Evolutionary conservation across 2,888 invertebrate genomes (phyloP).

Genomic region (Ditula angustiorana): DNA sequence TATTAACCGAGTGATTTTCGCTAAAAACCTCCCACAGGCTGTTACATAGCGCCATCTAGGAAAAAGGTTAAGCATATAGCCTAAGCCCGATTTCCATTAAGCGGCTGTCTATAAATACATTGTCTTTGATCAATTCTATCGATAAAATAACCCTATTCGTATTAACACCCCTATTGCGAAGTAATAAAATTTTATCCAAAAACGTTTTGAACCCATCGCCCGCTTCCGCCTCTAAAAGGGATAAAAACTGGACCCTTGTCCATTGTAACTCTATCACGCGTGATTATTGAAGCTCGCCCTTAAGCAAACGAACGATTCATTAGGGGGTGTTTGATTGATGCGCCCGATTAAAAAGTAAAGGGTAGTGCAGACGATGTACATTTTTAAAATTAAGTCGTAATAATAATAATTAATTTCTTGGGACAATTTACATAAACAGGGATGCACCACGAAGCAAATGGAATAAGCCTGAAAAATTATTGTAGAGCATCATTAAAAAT

Average conservation of each 20-base stretch:
- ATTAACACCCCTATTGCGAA: neutral
- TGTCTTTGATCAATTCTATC: neutral
- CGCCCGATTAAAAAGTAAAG: slow-evolving; percentile 64
- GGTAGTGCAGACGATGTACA: slow-evolving; percentile 44
- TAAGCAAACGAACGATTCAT: slow-evolving; percentile 70
- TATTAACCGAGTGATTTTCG: no score
- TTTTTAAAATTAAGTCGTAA: neutral
- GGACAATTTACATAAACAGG: no score
- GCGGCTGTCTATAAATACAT: neutral
- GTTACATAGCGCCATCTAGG: no score
- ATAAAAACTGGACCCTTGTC: slow-evolving; percentile 56
- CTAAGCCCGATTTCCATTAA: no score
- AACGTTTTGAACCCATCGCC: slow-evolving; percentile 3
- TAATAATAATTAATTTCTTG: no score
- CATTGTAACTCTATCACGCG: slow-evolving; percentile 65
- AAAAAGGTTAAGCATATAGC: no score
- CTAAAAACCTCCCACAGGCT: no score
- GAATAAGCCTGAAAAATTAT: no score
- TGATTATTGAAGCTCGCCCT: slow-evolving; percentile 70
- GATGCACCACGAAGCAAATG: no score
- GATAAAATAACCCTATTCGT: neutral
- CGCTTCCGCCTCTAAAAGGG: slow-evolving; percentile 32
- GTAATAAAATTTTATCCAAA: slow-evolving; percentile 7
- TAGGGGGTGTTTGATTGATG: slow-evolving; percentile 73
- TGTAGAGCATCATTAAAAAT: no score